Evolutionary conservation across 2,113 vertebrate species (phyloP).

Genomic region (Pygoscelis adeliae): DNA sequence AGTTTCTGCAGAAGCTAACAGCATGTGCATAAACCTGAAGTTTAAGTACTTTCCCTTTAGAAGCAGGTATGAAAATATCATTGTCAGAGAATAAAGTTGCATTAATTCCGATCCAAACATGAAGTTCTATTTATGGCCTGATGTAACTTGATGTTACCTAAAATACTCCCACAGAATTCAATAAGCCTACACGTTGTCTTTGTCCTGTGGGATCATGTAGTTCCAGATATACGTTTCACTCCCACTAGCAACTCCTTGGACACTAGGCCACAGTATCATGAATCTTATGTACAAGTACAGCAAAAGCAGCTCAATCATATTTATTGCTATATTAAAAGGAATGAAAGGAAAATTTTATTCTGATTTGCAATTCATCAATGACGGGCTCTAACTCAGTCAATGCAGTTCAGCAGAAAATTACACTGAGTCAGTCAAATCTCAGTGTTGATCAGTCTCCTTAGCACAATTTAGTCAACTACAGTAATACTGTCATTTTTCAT

Average conservation of each 20-base stretch:
- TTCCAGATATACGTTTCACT: not conserved
- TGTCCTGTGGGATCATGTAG: not conserved
- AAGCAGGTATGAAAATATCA: not conserved
- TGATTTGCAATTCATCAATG: not conserved
- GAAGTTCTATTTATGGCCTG: not conserved
- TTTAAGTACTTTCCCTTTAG: not conserved
- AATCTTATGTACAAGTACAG: not conserved
- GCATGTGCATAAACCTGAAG: not conserved
- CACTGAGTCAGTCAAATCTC: not conserved
- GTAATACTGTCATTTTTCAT: not conserved
- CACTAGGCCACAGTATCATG: not conserved
- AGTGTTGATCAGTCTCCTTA: not conserved
- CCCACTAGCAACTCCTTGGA: not conserved
- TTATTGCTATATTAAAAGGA: not conserved
- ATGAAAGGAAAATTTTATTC: not conserved
- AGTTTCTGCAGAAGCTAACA: not conserved
- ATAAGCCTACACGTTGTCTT: not conserved
- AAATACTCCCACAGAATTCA: not conserved
- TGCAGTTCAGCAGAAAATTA: not conserved
- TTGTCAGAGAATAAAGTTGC: not conserved
- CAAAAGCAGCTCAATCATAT: not conserved
- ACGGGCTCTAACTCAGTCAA: not conserved
- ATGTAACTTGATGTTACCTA: not conserved
- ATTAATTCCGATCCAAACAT: not conserved
- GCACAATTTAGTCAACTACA: not conserved